Conservation (phyloP, 2,113 vertebrate genomes). For the Tachysurus vachellii region DNA sequence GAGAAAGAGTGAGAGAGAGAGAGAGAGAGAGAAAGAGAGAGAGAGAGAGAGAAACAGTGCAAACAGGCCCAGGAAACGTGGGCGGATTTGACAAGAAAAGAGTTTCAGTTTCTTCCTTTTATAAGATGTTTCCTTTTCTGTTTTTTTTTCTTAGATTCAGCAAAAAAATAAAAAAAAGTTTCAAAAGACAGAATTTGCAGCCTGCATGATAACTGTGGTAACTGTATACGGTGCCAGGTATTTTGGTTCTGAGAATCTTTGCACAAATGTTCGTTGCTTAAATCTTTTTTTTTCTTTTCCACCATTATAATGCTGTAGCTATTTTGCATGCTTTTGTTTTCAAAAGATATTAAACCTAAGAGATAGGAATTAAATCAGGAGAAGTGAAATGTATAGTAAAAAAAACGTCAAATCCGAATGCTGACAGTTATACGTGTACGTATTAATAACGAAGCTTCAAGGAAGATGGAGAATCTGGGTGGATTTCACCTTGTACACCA, state of each 20-base stretch:
- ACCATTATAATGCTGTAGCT: not conserved
- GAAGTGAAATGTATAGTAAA: not conserved
- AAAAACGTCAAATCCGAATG: not conserved
- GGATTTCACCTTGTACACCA: constrained; percentile 24
- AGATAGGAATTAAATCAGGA: not conserved
- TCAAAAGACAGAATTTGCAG: constrained; percentile 43
- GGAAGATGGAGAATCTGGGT: not conserved
- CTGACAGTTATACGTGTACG: not conserved
- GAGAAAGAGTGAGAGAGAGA: constrained; percentile 13
- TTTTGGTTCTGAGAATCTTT: constrained; percentile 29
- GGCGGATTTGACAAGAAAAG: constrained; percentile 82
- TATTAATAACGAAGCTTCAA: not conserved
- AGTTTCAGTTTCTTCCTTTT: constrained; percentile 70
- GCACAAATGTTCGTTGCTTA: not conserved
- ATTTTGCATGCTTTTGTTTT: constrained; percentile 12
- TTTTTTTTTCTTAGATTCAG: constrained; percentile 56
- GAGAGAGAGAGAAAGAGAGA: constrained; percentile 44
- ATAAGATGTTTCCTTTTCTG: constrained; percentile 53
- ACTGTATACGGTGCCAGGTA: not conserved
- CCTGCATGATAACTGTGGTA: constrained; percentile 21
- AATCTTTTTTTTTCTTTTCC: not conserved
- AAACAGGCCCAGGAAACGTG: constrained; percentile 81
- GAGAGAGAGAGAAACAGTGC: constrained; percentile 62
- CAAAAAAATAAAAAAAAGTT: constrained; percentile 49
- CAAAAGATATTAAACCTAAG: not conserved